These are phyloP conservation scores for Meloidogyne hapla DNA, from an alignment of 1,140 invertebrate genomes.

Conservation along the genomic window DNA sequence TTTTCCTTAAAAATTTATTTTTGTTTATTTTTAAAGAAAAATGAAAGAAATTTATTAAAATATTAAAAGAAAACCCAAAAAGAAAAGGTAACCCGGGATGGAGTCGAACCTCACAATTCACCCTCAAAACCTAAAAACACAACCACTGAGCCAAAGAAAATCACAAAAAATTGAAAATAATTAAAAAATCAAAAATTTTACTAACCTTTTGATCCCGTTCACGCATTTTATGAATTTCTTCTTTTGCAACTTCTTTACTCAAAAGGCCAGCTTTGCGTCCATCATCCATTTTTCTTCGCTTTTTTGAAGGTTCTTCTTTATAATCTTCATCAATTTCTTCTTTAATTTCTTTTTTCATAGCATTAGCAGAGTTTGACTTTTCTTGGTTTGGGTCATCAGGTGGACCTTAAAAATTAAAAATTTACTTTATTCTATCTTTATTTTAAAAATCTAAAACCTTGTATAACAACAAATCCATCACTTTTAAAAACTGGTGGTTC, in stretches of 20 bases:
- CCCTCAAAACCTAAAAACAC: neutral
- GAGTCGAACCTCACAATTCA: too few species aligned
- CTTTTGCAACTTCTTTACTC: conserved; percentile 17
- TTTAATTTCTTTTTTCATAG: conserved; percentile 11
- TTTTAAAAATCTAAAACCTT: conserved; percentile 15
- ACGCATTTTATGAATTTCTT: conserved; percentile 16
- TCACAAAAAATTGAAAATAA: too few species aligned
- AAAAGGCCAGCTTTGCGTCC: conserved; percentile 18
- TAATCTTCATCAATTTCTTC: conserved; percentile 11
- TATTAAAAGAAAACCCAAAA: too few species aligned
- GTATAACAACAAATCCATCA: conserved; percentile 26
- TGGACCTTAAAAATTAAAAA: conserved; percentile 12
- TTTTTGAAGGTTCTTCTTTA: conserved; percentile 7
- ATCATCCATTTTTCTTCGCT: conserved; percentile 15
- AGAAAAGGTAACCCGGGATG: too few species aligned
- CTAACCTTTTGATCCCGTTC: conserved; percentile 1
- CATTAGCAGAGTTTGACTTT: neutral
- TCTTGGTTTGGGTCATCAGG: conserved; percentile 12
- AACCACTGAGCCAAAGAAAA: too few species aligned
- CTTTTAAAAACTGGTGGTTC: conserved; percentile 23
- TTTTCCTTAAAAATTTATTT: neutral
- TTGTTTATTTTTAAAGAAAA: neutral
- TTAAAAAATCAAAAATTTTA: neutral
- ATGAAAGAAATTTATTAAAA: too few species aligned
- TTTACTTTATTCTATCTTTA: neutral